A percentile compares a stretch with the other conserved stretches of the same genome.
phyloP scores from a whole-genome alignment of 2,113 vertebrate species.

The Cyprinodon variegatus region DNA sequence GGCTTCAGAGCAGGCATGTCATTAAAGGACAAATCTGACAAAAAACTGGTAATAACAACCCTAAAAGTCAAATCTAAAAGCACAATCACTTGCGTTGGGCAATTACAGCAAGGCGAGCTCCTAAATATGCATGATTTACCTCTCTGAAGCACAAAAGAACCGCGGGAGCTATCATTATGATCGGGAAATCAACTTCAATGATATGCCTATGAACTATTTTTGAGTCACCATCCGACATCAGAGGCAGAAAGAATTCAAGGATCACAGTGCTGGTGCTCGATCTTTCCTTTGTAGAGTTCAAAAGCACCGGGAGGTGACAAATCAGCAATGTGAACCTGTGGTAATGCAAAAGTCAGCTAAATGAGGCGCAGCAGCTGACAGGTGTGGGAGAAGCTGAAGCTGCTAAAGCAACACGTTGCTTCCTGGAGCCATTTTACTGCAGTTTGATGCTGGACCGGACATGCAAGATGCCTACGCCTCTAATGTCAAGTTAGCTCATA shows the following conservation, averaged over 20 bases:
- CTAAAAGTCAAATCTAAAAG: conserved; percentile 37
- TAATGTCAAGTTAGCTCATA: conserved; percentile 62
- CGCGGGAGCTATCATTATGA: conserved; percentile 46
- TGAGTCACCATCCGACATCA: conserved; percentile 36
- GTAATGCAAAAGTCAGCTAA: conserved; percentile 33
- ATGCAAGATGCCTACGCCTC: neutral
- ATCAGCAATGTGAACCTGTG: conserved; percentile 25
- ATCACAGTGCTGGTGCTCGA: conserved; percentile 28
- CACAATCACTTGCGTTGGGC: conserved; percentile 28
- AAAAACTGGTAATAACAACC: conserved; percentile 24
- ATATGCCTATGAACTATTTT: conserved; percentile 29
- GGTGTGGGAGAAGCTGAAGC: conserved; percentile 43
- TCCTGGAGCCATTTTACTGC: conserved; percentile 19
- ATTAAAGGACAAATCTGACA: conserved; percentile 38
- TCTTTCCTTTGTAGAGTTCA: conserved; percentile 35
- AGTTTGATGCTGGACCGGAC: conserved; percentile 13
- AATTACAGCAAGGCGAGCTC: conserved; percentile 41
- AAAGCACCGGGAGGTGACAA: conserved; percentile 26
- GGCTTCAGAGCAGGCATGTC: conserved; percentile 35
- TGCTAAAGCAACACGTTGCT: conserved; percentile 6
- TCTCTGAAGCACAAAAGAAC: conserved; percentile 60
- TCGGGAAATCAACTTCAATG: conserved; percentile 43
- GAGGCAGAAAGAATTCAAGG: conserved; percentile 25
- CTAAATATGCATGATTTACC: conserved; percentile 53
- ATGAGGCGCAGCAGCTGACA: conserved; percentile 37